phyloP scores from a whole-genome alignment of 2,113 vertebrate genomes.

The Gobio gobio region DNA sequence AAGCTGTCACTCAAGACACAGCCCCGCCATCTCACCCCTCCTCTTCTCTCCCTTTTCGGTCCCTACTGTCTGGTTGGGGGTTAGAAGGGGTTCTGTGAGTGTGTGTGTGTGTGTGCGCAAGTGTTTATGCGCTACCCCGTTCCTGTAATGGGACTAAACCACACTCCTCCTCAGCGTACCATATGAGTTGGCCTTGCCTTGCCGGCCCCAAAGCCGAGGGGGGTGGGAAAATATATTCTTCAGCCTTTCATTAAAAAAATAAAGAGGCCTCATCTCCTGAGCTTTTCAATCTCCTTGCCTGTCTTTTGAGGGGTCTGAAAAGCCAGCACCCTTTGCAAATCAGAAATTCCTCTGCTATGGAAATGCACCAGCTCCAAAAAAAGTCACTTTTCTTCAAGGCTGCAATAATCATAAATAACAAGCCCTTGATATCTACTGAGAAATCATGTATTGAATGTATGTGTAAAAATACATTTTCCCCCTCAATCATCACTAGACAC shows the following conservation, averaged over 20 bases:
- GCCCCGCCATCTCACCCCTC: slow-evolving; percentile 70
- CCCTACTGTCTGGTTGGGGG: slow-evolving; percentile 36
- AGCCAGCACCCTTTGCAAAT: slow-evolving; percentile 80
- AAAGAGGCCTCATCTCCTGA: slow-evolving; percentile 86
- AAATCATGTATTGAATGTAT: slow-evolving; percentile 78
- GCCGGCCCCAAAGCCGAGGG: slow-evolving; percentile 13
- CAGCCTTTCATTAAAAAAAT: slow-evolving; percentile 92
- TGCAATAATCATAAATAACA: slow-evolving; percentile 86
- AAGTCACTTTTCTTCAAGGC: slow-evolving; percentile 58
- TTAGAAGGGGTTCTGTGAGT: slow-evolving; percentile 70
- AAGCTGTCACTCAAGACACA: slow-evolving; percentile 91
- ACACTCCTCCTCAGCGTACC: slow-evolving; percentile 32
- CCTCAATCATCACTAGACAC: slow-evolving; percentile 42
- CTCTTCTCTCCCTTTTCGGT: slow-evolving; percentile 49
- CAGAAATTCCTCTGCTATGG: slow-evolving; percentile 83
- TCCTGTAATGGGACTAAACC: slow-evolving; percentile 46
- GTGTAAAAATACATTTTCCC: slow-evolving; percentile 64
- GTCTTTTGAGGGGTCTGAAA: slow-evolving; percentile 84
- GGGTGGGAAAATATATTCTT: slow-evolving; percentile 88
- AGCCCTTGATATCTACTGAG: slow-evolving; percentile 76
- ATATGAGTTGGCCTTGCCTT: slow-evolving; percentile 24
- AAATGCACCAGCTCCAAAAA: slow-evolving; percentile 77
- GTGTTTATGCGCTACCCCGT: slow-evolving; percentile 27
- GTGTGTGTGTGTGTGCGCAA: slow-evolving; percentile 30
- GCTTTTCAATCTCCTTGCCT: slow-evolving; percentile 84